These are phyloP conservation scores for Drosophila saltans DNA, from an alignment of 1,140 invertebrate species.

Conservation along the genomic window DNA sequence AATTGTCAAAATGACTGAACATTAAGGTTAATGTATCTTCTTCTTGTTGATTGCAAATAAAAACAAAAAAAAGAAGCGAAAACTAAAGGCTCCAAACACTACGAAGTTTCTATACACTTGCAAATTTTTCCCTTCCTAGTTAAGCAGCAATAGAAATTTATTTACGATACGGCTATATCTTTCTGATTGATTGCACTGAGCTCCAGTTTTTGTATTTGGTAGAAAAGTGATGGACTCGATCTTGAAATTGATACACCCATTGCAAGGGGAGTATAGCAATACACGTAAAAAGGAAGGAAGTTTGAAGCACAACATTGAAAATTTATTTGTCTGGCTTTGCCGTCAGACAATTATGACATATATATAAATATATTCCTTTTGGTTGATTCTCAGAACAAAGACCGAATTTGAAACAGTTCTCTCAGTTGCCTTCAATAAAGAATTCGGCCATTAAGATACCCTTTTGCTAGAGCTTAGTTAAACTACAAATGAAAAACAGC, in stretches of 20 bases:
- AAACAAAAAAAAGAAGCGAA: constrained; percentile 35
- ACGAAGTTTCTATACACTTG: neutral
- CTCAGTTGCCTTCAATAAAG: too few species aligned
- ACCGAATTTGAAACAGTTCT: constrained; percentile 14
- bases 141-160: too few species aligned
- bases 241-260: neutral
- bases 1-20: constrained; percentile 69
- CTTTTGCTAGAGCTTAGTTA: neutral
- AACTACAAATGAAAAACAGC: too few species aligned
- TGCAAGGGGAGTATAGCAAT: neutral
- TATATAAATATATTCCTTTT: constrained; percentile 12
- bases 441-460: neutral
- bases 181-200: too few species aligned
- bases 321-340: constrained; percentile 35
- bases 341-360: constrained; percentile 51
- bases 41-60: constrained; percentile 71
- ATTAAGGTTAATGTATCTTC: constrained; percentile 78
- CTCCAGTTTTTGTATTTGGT: too few species aligned
- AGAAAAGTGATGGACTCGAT: neutral
- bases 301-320: constrained; percentile 5
- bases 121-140: neutral
- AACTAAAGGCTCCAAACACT: neutral
- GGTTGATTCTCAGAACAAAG: constrained; percentile 36
- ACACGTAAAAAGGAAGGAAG: constrained; percentile 20
- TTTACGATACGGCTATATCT: too few species aligned